Evolutionary conservation across 2,797 vertebrate species (phyloP), one percentile per base, ranked within the genome.

Genomic region (Peromyscus attwateri): DNA sequence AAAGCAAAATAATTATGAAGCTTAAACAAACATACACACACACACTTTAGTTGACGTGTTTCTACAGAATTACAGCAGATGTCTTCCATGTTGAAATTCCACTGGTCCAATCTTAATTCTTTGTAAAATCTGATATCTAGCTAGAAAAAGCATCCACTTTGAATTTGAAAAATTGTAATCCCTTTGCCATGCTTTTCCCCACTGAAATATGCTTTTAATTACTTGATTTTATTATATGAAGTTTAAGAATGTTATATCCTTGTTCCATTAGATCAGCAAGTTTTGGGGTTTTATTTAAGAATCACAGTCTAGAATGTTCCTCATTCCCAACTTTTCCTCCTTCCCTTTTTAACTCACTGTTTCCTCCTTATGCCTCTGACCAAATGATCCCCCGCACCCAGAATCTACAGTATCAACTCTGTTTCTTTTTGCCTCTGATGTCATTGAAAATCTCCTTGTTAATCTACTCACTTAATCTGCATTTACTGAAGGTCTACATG

Each of bases 141-240:
- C 49, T 29, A 80, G 52, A 73, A 88, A 87, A 90, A 68, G 17
- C 9, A 92, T 80, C 94, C 52, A 91, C 83, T 94, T 89, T 70
- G 70, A 94, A 29, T 80, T 55, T 90, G 49, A 52, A 87, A 91
- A 60, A 89, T 89, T 80, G 89, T 87, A 71, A 96, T 82, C 93
- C 60, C n/a, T 27, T 94, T 64, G 80, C 89, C 83, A 62, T 91
- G 73, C 76, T 97, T 88, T 93, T 52, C 66, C 49, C 49, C 60
- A 73, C 40, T 79, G 90, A 93, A 96, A 68, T 70, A 82, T 75
- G n/a, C 34, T 10, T 96, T 96, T 89, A 85, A 96, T 81, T 81
- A 85, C 55, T 82, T 89, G 60, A 75, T 76, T 60, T 60, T 76
- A 70, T 57, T 66, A 70, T 31, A 25, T 6, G 4, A 83, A 83